Percentiles rank a stretch among this genome's conserved stretches.
Conservation (phyloP, 1,140 invertebrate genomes). For the Euura saliciscinereae region DNA sequence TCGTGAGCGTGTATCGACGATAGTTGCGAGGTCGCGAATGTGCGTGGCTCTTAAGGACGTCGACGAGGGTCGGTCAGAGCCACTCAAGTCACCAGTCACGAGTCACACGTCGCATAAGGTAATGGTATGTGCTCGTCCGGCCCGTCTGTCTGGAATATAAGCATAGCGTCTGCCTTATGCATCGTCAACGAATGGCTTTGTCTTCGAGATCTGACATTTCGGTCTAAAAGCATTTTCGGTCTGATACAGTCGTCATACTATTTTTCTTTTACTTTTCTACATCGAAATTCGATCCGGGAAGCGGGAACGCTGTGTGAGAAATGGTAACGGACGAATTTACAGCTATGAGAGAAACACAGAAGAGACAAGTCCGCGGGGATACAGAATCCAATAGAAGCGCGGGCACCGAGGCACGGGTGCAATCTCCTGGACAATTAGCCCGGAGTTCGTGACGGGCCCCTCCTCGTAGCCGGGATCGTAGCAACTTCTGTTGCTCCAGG, state of each 20-base stretch:
- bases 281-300: background rate
- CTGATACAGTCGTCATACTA: background rate
- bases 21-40: background rate
- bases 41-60: background rate
- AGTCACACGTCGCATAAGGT: constrained; percentile 44
- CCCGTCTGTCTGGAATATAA: constrained; percentile 14
- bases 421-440: constrained; percentile 60
- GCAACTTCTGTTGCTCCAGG: background rate
- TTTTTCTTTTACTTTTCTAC: constrained; percentile 1
- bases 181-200: constrained; percentile 47
- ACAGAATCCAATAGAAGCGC: constrained; percentile 27
- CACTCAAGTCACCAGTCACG: background rate
- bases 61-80: background rate
- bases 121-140: constrained; percentile 48
- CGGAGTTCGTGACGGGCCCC: constrained; percentile 57
- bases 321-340: background rate
- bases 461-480: constrained; percentile 34
- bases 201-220: constrained; percentile 50
- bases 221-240: constrained; percentile 30
- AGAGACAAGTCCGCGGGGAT: constrained; percentile 22
- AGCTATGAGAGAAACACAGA: constrained; percentile 23
- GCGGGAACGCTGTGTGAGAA: background rate
- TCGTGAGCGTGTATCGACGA: too few species aligned
- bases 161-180: background rate
- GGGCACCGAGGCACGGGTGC: constrained; percentile 42